A percentile compares a stretch with the other conserved stretches of the same genome.
These are phyloP conservation scores for Coregonus suidteri DNA, from an alignment of 2,797 vertebrate genomes.

Conservation along the genomic window DNA sequence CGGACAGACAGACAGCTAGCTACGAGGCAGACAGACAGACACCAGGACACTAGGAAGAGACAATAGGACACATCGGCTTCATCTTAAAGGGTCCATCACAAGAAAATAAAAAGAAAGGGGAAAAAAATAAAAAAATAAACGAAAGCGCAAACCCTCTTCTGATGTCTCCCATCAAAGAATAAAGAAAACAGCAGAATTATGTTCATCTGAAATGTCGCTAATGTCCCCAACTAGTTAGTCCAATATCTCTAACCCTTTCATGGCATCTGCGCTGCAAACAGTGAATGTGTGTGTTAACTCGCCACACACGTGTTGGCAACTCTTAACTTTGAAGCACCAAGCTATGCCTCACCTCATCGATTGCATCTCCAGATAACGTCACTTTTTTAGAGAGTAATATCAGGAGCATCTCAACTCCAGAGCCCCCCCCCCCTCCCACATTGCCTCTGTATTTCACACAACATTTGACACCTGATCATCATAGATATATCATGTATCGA, in stretches of 20 bases:
- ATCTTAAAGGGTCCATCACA: constrained; percentile 39
- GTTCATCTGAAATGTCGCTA: constrained; percentile 26
- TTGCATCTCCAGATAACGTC: constrained; percentile 66
- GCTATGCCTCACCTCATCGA: constrained; percentile 68
- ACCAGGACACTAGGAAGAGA: constrained; percentile 5
- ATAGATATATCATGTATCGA: not conserved
- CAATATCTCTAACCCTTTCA: constrained; percentile 42
- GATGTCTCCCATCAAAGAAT: constrained; percentile 51
- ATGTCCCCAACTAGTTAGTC: constrained; percentile 56
- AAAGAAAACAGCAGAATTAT: constrained; percentile 24
- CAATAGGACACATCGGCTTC: constrained; percentile 24
- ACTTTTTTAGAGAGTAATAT: constrained; percentile 6
- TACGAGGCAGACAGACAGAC: constrained; percentile 15
- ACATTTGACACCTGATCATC: not conserved
- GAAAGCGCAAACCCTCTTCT: constrained; percentile 70
- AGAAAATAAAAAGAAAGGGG: constrained; percentile 34
- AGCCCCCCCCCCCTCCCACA: constrained; percentile 1
- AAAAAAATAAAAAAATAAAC: constrained; percentile 38
- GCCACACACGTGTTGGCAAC: not conserved
- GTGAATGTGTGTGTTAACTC: constrained; percentile 11
- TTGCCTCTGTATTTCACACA: not conserved
- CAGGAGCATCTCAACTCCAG: constrained; percentile 27
- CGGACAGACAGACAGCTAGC: constrained; percentile 24
- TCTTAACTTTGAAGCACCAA: not conserved
- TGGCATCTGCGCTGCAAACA: constrained; percentile 28